Percentiles rank a stretch among this genome's conserved stretches.
These are phyloP conservation scores for Ectemnius lituratus DNA, from an alignment of 2,888 invertebrate genomes.

Conservation along the genomic window DNA sequence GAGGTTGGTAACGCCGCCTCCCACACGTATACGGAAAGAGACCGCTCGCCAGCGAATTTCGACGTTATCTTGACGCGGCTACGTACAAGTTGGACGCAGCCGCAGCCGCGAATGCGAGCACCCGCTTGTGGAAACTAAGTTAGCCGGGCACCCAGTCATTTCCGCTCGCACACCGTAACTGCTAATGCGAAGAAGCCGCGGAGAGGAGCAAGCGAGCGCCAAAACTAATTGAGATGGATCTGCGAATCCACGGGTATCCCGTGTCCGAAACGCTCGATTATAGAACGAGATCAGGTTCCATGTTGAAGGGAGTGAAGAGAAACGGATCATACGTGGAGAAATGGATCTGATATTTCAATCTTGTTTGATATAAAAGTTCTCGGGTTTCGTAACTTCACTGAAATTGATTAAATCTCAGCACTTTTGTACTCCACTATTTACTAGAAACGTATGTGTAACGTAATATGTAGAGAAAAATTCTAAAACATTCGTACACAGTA, in stretches of 20 bases:
- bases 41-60: constrained; percentile 54
- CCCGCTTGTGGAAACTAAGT: constrained; percentile 59
- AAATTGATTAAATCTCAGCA: no score
- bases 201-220: constrained; percentile 56
- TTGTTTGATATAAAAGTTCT: no score
- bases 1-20: not conserved
- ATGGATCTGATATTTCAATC: no score
- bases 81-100: constrained; percentile 40
- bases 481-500: no score
- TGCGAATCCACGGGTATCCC: constrained; percentile 13
- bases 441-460: no score
- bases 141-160: constrained; percentile 52
- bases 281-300: no score
- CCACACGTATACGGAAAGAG: constrained; percentile 3
- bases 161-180: constrained; percentile 52
- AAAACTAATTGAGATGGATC: constrained; percentile 65
- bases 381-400: no score
- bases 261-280: not conserved
- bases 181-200: constrained; percentile 50
- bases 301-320: no score
- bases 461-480: no score
- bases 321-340: no score
- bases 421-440: no score
- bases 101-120: constrained; percentile 24
- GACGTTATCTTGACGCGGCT: constrained; percentile 46